Base-by-base conservation (phyloP, 2,888 invertebrate genomes). In the Cabera pusaria region DNA sequence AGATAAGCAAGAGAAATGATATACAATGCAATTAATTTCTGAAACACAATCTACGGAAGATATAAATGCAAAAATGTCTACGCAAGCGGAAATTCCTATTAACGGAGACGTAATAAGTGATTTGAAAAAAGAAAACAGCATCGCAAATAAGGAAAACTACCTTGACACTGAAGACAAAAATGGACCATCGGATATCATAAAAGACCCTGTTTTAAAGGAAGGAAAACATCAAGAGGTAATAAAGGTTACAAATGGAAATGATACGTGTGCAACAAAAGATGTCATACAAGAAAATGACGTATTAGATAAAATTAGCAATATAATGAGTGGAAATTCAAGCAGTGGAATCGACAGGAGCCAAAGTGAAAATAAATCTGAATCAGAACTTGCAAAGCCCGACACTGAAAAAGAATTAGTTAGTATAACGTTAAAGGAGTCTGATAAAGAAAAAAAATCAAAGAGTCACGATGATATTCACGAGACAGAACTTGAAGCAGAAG, bases 1-100 rank as follows among this genome's bases (percentile, higher is more conserved):
- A 52, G 31, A 65, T 59, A 29, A 19, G 12, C 28, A 18, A 32
- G 29, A 23, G 75, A 73, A 63, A 82, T 76, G 79, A 56, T 64
- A 68, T 64, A 85, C 72, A 68, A 87, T 88, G 87, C 85, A 87
- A 83, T 68, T 87, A 64, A 77, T 82, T 61, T 51, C 77, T 49
- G 72, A 76, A 41, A 55, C 67, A 60, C 78, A 81, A 49, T 49
- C 61, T 38, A 48, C 60, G 41, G 51, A 67, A 57, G 67, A 66
- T 38, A 62, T 76, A 55, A 60, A 63, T 35, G 61, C 50, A 43
- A 78, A 72, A 46, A 88, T 87, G 86, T 64, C 83, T 4, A 58
- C 66, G 1, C 42, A 77, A 10, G 65, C 73, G 23, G 73, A 72
- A 6, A 20, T n/a, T 16, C 34, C 32, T 16, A 17, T 39, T 2